These are phyloP conservation scores for Montipora foliosa DNA, from an alignment of 64 coral and sea anemone genomes.

Conservation along the genomic window DNA sequence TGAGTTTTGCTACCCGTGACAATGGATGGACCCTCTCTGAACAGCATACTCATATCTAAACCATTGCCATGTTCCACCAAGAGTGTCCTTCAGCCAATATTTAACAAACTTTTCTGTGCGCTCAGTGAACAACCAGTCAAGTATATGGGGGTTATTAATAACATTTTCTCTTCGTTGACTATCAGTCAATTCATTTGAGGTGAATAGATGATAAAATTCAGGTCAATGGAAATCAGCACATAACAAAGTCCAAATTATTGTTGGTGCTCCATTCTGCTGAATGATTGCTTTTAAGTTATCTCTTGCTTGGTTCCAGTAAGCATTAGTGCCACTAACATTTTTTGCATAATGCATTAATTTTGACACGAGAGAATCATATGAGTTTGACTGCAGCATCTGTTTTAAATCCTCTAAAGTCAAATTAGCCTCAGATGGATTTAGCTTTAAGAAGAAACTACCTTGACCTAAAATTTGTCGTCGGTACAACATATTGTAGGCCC, in stretches of 20 bases:
- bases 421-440: constrained; percentile 13
- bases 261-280: constrained; percentile 28
- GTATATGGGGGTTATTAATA: constrained; percentile 1
- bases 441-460: constrained; percentile 9
- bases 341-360: constrained; percentile 15
- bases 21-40: constrained; percentile 48
- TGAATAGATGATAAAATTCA: constrained; percentile 28
- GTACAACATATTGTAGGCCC: constrained; percentile 42
- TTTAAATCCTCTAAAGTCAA: constrained; percentile 25
- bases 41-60: constrained; percentile 55
- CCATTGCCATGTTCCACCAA: constrained; percentile 40
- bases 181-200: not conserved
- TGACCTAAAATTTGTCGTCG: not conserved
- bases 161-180: not conserved
- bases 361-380: not conserved
- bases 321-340: constrained; percentile 24
- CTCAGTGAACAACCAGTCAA: constrained; percentile 25
- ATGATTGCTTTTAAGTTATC: constrained; percentile 51
- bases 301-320: constrained; percentile 25
- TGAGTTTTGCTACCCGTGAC: constrained; percentile 25
- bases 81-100: constrained; percentile 27
- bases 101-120: constrained; percentile 24
- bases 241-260: constrained; percentile 43
- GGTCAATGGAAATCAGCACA: constrained; percentile 61
- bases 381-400: constrained; percentile 9